Conservation (phyloP, 2,888 invertebrate species). For the Perdita meconis region DNA sequence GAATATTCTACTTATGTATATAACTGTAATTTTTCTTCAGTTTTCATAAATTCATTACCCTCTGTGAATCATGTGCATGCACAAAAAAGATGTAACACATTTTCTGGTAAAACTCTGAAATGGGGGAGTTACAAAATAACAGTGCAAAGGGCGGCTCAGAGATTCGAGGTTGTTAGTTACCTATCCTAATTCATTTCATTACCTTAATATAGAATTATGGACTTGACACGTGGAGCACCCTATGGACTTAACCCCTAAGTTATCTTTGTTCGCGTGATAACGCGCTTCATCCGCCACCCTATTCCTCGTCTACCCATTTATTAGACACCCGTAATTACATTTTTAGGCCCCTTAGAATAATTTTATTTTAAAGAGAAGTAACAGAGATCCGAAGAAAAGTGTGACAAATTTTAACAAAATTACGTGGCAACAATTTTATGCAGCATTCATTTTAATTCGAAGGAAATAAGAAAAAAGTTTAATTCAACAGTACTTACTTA, state of each 20-base stretch:
- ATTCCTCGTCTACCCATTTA: constrained; percentile 14
- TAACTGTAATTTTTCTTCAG: too few relatives aligned
- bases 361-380: not conserved
- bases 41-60: too few relatives aligned
- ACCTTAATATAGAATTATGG: constrained; percentile 79
- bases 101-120: constrained; percentile 22
- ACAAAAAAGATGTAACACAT: constrained; percentile 5
- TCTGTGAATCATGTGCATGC: too few relatives aligned
- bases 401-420: too few relatives aligned
- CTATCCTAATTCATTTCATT: constrained; percentile 79
- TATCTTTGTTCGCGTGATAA: constrained; percentile 69
- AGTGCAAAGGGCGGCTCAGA: constrained; percentile 51
- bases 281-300: constrained; percentile 30
- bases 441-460: too few relatives aligned
- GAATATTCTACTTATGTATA: too few relatives aligned
- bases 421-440: too few relatives aligned
- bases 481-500: too few relatives aligned
- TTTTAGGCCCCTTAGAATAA: not conserved
- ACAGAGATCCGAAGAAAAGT: too few relatives aligned
- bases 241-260: constrained; percentile 58
- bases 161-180: constrained; percentile 59
- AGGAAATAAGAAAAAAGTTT: too few relatives aligned
- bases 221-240: constrained; percentile 55
- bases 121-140: constrained; percentile 30
- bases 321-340: not conserved